Conservation (phyloP, 2,797 vertebrate genomes). For the Nothura maculosa region DNA sequence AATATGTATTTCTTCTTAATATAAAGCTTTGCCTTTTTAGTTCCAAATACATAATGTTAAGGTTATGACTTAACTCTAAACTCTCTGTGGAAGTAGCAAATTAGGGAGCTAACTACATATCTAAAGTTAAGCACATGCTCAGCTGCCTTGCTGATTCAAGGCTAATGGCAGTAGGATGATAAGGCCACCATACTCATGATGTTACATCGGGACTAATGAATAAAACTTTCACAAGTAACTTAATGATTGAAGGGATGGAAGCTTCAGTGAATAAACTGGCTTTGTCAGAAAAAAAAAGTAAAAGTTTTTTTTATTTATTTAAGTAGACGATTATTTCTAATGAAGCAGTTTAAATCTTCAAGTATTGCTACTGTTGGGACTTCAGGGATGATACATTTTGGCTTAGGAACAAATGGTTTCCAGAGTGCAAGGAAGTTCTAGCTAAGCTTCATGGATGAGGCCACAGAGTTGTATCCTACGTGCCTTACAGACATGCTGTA, state of each 20-base stretch:
- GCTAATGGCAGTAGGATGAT: background rate
- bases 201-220: background rate
- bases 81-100: conserved; percentile 43
- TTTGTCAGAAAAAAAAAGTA: background rate
- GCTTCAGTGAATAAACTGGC: background rate
- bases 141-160: conserved; percentile 10
- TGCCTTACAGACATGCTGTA: background rate
- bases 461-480: background rate
- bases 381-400: conserved; percentile 2
- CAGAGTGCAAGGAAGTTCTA: background rate
- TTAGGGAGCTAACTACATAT: conserved; percentile 10
- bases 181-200: background rate
- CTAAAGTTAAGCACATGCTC: conserved; percentile 20
- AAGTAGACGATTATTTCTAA: background rate
- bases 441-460: background rate
- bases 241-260: background rate
- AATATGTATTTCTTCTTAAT: background rate
- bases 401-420: background rate
- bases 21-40: background rate
- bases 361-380: background rate
- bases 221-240: background rate
- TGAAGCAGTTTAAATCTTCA: background rate
- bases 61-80: background rate
- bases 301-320: background rate
- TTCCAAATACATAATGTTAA: background rate